Conservation (phyloP, 1,140 invertebrate genomes). For the Dendrolimus kikuchii region DNA sequence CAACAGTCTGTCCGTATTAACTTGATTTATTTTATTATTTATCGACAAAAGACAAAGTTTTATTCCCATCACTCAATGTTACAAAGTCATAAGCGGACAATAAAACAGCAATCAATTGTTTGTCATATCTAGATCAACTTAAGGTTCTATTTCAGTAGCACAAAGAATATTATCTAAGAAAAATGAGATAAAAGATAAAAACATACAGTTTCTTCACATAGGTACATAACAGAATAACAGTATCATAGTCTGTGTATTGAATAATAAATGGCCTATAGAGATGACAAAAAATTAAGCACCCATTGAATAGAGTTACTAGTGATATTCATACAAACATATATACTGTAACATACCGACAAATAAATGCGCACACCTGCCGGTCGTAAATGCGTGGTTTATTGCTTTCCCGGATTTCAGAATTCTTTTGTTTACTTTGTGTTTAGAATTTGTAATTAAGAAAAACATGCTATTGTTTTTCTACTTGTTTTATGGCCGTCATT, state of each 20-base stretch:
- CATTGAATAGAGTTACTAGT: too few relatives aligned
- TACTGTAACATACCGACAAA: too few relatives aligned
- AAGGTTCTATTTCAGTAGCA: slow-evolving; percentile 17
- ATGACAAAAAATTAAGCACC: too few relatives aligned
- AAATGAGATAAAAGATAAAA: slow-evolving; percentile 55
- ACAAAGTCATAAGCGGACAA: background rate
- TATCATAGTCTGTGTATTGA: background rate
- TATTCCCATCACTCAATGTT: slow-evolving; percentile 8
- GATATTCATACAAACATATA: slow-evolving; percentile 1
- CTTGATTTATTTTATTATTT: slow-evolving; percentile 52
- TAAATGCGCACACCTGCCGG: too few relatives aligned
- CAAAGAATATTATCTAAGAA: slow-evolving; percentile 39
- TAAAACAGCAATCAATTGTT: too few relatives aligned
- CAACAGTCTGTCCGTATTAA: slow-evolving; percentile 21
- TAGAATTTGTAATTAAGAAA: too few relatives aligned
- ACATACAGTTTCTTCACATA: background rate
- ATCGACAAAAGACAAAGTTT: slow-evolving; percentile 34
- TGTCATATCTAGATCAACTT: slow-evolving; percentile 9
- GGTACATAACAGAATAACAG: too few relatives aligned
- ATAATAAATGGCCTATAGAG: slow-evolving; percentile 5
- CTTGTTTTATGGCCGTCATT: too few relatives aligned
- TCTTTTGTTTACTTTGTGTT: too few relatives aligned
- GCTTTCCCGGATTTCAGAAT: too few relatives aligned
- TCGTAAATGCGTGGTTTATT: too few relatives aligned
- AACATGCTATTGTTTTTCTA: too few relatives aligned